Evolutionary conservation across 2,113 vertebrate genomes (phyloP).

Genomic region (Engystomops pustulosus): DNA sequence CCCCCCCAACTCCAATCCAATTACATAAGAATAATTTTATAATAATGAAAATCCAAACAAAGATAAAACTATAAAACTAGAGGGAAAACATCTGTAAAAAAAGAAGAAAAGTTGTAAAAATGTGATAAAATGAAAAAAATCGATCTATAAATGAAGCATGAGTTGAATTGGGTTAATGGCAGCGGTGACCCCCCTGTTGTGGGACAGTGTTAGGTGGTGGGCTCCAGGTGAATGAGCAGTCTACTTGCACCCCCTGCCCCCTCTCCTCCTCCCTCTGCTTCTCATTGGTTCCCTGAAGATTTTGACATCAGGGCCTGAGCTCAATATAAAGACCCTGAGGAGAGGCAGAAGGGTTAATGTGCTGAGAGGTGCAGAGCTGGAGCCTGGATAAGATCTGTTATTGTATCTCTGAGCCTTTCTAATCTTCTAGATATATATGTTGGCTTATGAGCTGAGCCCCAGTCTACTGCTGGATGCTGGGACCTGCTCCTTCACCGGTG

Average conservation of each 20-base stretch:
- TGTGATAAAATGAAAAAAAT: background rate
- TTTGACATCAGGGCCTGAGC: conserved; percentile 66
- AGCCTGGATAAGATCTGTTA: conserved; percentile 53
- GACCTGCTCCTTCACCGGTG: no score
- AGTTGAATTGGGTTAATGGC: background rate
- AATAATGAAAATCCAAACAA: background rate
- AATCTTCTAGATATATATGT: conserved; percentile 40
- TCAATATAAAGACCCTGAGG: conserved; percentile 79
- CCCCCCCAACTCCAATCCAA: background rate
- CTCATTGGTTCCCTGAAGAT: conserved; percentile 76
- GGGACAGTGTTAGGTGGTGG: background rate
- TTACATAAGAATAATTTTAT: background rate
- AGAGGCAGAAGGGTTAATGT: conserved; percentile 77
- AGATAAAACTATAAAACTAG: background rate
- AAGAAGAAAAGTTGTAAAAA: background rate
- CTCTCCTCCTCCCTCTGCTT: conserved; percentile 63
- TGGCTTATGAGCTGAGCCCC: conserved; percentile 44
- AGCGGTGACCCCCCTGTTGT: background rate
- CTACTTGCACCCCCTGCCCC: conserved; percentile 65
- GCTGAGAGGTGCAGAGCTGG: background rate
- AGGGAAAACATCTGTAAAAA: background rate
- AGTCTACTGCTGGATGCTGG: conserved; percentile 37
- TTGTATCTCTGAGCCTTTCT: conserved; percentile 42
- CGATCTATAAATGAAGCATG: background rate
- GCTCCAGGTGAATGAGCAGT: conserved; percentile 41